These are phyloP conservation scores for Glareola pratincola DNA, from an alignment of 2,113 vertebrate species.

Conservation along the genomic window DNA sequence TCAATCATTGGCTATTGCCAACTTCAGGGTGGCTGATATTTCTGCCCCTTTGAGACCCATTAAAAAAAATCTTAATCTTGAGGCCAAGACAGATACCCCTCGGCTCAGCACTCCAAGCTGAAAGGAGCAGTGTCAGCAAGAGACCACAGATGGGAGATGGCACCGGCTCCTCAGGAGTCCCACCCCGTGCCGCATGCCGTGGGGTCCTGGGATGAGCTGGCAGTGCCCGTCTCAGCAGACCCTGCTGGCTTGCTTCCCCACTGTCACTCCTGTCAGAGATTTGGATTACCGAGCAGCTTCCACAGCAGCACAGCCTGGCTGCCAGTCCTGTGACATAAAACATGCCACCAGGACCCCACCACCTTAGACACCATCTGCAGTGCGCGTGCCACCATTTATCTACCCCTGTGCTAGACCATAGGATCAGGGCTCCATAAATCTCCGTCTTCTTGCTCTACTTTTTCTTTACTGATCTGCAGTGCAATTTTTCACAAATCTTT, in stretches of 20 bases:
- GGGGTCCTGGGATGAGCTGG: neutral
- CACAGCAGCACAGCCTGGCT: neutral
- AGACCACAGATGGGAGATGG: conserved; percentile 47
- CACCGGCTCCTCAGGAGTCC: neutral
- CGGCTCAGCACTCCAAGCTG: neutral
- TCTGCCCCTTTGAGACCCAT: neutral
- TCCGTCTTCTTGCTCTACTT: neutral
- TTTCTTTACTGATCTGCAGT: neutral
- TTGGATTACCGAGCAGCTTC: neutral
- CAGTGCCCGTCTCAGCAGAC: neutral
- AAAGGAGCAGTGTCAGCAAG: neutral
- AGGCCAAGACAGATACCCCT: neutral
- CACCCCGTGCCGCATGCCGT: rapidly evolving
- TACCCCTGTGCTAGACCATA: neutral
- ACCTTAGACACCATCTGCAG: neutral
- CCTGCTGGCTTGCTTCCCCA: neutral
- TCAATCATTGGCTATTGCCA: neutral
- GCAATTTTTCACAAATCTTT: neutral
- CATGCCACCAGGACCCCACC: neutral
- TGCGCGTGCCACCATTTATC: rapidly evolving
- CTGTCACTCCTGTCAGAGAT: neutral
- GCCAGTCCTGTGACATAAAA: neutral
- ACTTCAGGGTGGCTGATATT: neutral
- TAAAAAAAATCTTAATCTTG: neutral
- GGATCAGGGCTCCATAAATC: neutral